Evolutionary conservation across 2,797 vertebrate species (phyloP), one percentile per base, ranked within the genome.

Genomic region (Uromys caudimaculatus): DNA sequence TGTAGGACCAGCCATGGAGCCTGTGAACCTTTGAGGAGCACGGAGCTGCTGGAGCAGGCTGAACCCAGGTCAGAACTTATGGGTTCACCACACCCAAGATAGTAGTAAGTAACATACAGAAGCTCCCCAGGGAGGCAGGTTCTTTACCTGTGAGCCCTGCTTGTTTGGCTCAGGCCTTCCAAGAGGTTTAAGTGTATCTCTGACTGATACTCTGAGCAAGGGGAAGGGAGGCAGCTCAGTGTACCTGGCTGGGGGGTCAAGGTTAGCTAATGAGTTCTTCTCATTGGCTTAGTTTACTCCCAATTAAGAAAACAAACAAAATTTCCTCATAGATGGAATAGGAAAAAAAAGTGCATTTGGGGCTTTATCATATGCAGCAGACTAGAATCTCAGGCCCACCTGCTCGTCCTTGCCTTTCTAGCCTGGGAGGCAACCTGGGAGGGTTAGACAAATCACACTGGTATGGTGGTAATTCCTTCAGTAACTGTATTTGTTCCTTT

Each of bases 221-320:
- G 67, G 47, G 29, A 79, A 77, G 14, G 16, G 14, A 52, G 73
- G 35, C 32, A 64, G 52, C n/a, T 95, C 35, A 58, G 52, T 38
- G 41, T 82, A 23, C 13, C 56, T 78, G 44, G 3, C 56, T 14
- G 54, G 19, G 38, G 41, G 24, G 21, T 41, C 67, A 95, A 71
- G 52, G 82, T 83, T 27, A 54, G 60, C 47, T 94, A 41, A 89
- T 8, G 29, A 87, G 67, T 52, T 24, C 84, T n/a, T 95, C 38
- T 56, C 52, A 21, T 83, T 56, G 67, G 50, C 35, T 95, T n/a
- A 93, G 35, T 60, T 50, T 73, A 78, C 84, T 91, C 76, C 47
- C 50, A 52, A 62, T 90, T 89, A 87, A 78, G 52, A 95, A 95
- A 73, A 71, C 6, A 82, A 90, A 52, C 13, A 86, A 85, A 90